phyloP scores from a whole-genome alignment of 2,797 vertebrate species.

The Cryptoprocta ferox region DNA sequence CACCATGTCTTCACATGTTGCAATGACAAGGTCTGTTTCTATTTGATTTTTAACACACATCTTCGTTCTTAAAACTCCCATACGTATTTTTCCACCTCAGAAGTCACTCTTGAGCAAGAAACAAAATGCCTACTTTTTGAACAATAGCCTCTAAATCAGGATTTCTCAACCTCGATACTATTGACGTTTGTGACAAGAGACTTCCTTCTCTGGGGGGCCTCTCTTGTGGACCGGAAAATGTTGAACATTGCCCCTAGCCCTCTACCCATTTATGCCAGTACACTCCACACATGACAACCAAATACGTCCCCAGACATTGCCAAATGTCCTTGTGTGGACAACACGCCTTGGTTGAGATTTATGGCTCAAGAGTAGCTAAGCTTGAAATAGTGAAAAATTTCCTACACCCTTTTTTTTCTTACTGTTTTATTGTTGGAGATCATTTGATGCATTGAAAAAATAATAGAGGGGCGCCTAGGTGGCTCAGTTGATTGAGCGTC shows the following conservation, averaged over 20 bases:
- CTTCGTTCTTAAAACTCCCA: background rate
- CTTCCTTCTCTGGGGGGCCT: background rate
- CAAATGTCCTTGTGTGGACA: background rate
- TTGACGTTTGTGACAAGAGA: background rate
- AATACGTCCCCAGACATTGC: background rate
- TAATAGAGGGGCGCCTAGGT: too few relatives aligned
- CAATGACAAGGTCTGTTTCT: background rate
- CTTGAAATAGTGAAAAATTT: background rate
- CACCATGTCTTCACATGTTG: background rate
- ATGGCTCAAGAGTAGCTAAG: background rate
- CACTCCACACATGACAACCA: background rate
- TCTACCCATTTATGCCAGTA: accelerated
- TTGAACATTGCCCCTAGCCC: accelerated
- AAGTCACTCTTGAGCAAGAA: background rate
- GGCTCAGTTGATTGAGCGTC: too few relatives aligned
- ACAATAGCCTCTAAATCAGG: background rate
- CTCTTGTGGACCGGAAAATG: background rate
- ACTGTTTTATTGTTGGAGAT: background rate
- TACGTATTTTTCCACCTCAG: background rate
- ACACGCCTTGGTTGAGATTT: background rate
- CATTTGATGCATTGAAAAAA: background rate
- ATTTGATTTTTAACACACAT: background rate
- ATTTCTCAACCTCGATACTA: background rate
- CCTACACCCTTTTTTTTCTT: background rate
- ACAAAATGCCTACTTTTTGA: background rate